Base-by-base conservation (phyloP, 2,113 vertebrate species). In the Misgurnus mizolepis region DNA sequence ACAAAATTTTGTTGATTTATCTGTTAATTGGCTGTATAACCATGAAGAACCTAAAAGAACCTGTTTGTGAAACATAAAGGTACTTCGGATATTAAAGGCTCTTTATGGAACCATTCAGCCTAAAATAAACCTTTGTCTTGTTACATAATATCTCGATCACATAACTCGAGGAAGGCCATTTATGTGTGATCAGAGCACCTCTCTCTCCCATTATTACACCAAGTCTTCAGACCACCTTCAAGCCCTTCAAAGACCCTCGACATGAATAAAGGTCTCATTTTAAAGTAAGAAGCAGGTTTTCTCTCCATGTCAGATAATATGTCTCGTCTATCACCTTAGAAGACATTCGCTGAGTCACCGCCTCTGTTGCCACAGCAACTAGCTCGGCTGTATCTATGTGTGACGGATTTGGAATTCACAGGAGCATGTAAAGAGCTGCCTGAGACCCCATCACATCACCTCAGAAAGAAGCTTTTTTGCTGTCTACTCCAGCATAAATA, bases 321-420 rank as follows among this genome's bases (percentile, higher is more conserved):
- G 43, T 76, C 43, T 49, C n/a, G 56, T 68, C 64, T 76, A 17
- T 34, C 67, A 76, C 60, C 66, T 14, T 22, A 56, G 45, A 22
- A 74, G 17, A 68, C 22, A 50, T 76, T 74, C 11, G 72, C 71
- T 76, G 78, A 83, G 72, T 83, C 82, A 83, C 56, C 66, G 41
- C 58, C 50, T 76, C 22, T 39, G 75, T 76, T 60, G 39, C 56
- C 78, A 83, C 18, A 15, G 82, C 60, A 80, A 80, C 82, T 75
- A 56, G 67, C 74, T 65, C 61, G 15, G 53, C 27, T 43, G 53
- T 69, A 27, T 67, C 70, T 74, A 34, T 83, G 69, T 55, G 34
- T 12, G 34, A 79, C 7, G 4, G 18, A 68, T 47, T n/a, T 64
- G 34, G 12, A 80, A 76, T n/a, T 76, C 50, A 65, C 55, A 71